phyloP scores from a whole-genome alignment of 2,113 vertebrate genomes.

The Ursus arctos region DNA sequence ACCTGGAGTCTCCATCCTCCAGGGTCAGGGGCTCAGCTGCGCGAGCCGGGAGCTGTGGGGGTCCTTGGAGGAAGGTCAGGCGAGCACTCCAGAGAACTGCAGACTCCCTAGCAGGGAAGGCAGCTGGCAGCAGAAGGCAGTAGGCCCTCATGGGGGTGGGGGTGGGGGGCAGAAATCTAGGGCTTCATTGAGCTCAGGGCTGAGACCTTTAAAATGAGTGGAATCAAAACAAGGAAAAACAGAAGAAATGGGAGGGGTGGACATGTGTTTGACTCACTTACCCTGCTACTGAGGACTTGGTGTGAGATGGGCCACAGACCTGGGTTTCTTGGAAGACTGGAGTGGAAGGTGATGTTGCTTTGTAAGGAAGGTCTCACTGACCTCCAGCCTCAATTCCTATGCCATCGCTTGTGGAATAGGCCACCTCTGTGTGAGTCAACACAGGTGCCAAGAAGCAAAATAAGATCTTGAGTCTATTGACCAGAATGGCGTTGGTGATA shows the following conservation, averaged over 20 bases:
- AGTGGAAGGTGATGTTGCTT: not conserved
- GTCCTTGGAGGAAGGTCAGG: not conserved
- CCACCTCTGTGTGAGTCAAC: not conserved
- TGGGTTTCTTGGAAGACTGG: not conserved
- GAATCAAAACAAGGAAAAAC: not conserved
- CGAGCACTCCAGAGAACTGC: not conserved
- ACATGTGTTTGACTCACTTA: not conserved
- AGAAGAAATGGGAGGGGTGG: not conserved
- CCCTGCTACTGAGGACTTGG: not conserved
- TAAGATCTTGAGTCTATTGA: not conserved
- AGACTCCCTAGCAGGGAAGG: not conserved
- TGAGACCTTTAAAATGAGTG: not conserved
- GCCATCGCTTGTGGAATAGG: not conserved
- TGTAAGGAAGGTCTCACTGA: not conserved
- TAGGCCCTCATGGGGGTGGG: not conserved
- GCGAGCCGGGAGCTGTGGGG: not conserved
- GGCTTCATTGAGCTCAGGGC: not conserved
- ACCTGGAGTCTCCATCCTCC: not conserved
- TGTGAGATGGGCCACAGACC: not conserved
- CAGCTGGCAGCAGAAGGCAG: not conserved
- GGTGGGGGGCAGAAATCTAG: not conserved
- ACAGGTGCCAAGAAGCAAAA: not conserved
- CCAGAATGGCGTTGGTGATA: not conserved
- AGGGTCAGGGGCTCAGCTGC: not conserved
- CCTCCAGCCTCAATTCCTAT: not conserved